These are phyloP conservation scores for Echeneis naucrates DNA, from an alignment of 2,797 vertebrate species.

Conservation along the genomic window DNA sequence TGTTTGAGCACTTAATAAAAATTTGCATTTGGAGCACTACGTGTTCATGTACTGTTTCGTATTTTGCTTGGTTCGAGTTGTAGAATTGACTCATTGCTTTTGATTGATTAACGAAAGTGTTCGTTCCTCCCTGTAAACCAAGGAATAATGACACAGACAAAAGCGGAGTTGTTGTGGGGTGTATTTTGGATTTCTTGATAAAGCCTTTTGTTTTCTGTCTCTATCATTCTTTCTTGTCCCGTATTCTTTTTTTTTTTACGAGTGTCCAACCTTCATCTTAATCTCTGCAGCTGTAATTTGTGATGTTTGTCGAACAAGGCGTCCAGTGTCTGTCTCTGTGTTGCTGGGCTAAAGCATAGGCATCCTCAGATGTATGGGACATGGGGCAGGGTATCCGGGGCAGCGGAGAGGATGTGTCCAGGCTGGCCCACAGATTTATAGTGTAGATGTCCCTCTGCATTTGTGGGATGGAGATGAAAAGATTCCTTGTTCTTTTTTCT, in stretches of 20 bases:
- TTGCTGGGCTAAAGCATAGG: slow-evolving; percentile 57
- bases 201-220: slow-evolving; percentile 54
- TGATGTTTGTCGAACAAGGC: slow-evolving; percentile 71
- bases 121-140: slow-evolving; percentile 53
- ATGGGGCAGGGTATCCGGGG: slow-evolving; percentile 67
- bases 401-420: slow-evolving; percentile 68
- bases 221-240: slow-evolving; percentile 40
- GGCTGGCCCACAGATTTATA: slow-evolving; percentile 81
- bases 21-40: background rate
- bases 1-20: background rate
- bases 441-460: slow-evolving; percentile 75
- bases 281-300: slow-evolving; percentile 66
- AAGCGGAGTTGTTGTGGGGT: slow-evolving; percentile 40
- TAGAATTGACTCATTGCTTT: slow-evolving; percentile 41
- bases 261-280: slow-evolving; percentile 58
- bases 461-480: slow-evolving; percentile 83
- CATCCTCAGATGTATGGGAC: slow-evolving; percentile 69
- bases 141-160: slow-evolving; percentile 45
- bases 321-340: slow-evolving; percentile 68
- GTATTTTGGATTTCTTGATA: slow-evolving; percentile 40
- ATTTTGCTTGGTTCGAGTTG: slow-evolving; percentile 17
- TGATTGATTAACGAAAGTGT: slow-evolving; percentile 38
- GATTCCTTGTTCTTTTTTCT: slow-evolving; percentile 80
- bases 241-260: slow-evolving; percentile 24
- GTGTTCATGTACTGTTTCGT: slow-evolving; percentile 3